Evolutionary conservation across 2,797 vertebrate species (phyloP), one percentile per base, ranked within the genome.

Genomic region (Antrozous pallidus): DNA sequence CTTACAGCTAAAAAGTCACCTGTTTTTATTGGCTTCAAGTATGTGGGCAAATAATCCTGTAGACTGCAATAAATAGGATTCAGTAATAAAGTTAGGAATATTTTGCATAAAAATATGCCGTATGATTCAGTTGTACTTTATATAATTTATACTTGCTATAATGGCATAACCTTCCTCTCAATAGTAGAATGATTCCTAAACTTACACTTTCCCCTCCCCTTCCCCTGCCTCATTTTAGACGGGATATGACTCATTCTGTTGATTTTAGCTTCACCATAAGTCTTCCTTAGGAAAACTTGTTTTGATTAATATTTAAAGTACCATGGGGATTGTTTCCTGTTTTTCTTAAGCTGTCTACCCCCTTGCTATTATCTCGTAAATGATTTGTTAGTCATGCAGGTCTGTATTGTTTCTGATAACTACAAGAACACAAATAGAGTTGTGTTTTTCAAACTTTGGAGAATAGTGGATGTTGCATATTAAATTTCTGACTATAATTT

Each of bases 161-260:
- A 63, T 96, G 92, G 65, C 31, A 83, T 56, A 90, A 94, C 56
- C 70, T 95, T 96, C 47, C 67, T 96, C 89, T 86, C 94, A 83
- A 26, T 36, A 82, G 84, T 79, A 58, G 90, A 79, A 86, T 90
- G 88, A 95, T 90, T 96, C 78, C 38, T 86, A 71, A 78, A 63
- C 36, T 87, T 84, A 94, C 89, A 79, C 3, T 49, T 91, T 70
- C 58, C 61, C 86, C 65, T 77, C 69, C 24, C 22, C 5, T 81
- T 70, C 13, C 71, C 18, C 12, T 91, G 38, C 74, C 79, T 94
- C 49, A 5, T 31, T 0, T 91, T 67, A 33, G 73, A 69, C 95
- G 93, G 88, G 69, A 17, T 88, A 38, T 96, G 97, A 97, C 95
- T 96, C 96, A 97, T 86, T 90, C 90, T 94, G 88, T 92, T 95